Evolutionary conservation across 2,888 invertebrate species (phyloP), one percentile per base, ranked within the genome.

Genomic region (Agrypnus murinus): DNA sequence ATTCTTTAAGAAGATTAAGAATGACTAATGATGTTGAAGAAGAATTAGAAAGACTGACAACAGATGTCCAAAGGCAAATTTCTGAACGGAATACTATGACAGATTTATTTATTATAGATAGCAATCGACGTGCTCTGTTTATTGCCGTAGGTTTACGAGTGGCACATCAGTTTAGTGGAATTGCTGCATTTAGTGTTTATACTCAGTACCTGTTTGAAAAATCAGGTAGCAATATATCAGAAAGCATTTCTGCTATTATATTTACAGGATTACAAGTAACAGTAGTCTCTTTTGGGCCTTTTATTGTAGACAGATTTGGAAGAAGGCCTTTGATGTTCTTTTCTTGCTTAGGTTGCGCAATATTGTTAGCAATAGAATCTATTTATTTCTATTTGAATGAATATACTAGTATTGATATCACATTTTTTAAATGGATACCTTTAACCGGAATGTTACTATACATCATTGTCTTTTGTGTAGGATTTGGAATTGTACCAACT

Each of bases 31-130:
- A 53, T 34, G 77, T 82, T 0, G 78, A 80, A 34, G 68, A 73
- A 4, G 80, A 80, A 60, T 77, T 81, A 46, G 36, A 55, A 9
- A 50, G 71, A 40, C 67, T 82, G 32, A 79, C 79, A 66, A 38
- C 36, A 10, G 82, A 80, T 64, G 81, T 82, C n/a, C 74, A 77
- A 10, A 71, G 82, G 32, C 82, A 82, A 69, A 71, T 80, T 64
- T 81, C 81, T 1, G 83, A 83, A 74, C 72, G 77, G 5, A 80
- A 79, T n/a, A 75, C 78, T 6, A 79, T 81, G 77, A 79, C 73
- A 59, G 81, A 82, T 65, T 63, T 82, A 9, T 71, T 81, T 43
- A 65, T 58, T 8, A 79, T 81, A 17, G 34, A 36, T 3, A 80
- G 78, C 36, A 82, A 83, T 63, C 74, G 79, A 57, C 79, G 73